Percentiles rank a stretch among this genome's conserved stretches.
phyloP scores from a whole-genome alignment of 2,113 vertebrate genomes.

The Epinephelus fuscoguttatus region DNA sequence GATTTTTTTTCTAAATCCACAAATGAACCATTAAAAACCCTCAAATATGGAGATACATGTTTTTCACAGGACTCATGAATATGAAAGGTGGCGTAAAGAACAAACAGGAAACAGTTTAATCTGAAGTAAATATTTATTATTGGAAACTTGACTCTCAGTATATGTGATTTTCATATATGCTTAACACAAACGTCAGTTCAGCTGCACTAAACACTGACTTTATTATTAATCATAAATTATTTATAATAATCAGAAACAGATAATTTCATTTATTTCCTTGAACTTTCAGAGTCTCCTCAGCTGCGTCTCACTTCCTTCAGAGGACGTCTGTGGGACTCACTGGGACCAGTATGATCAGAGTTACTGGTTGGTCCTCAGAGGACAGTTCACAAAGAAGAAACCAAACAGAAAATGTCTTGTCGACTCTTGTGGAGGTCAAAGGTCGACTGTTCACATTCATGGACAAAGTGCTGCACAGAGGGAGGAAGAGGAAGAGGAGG shows the following conservation, averaged over 20 bases:
- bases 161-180: background rate
- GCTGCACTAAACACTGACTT: slow-evolving; percentile 24
- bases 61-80: no score
- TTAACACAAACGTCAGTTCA: slow-evolving; percentile 8
- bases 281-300: background rate
- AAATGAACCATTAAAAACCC: no score
- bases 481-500: background rate
- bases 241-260: background rate
- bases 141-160: background rate
- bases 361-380: background rate
- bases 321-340: no score
- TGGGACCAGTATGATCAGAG: background rate
- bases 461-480: slow-evolving; percentile 2
- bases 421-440: background rate
- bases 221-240: background rate
- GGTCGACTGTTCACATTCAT: slow-evolving; percentile 16
- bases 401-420: background rate
- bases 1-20: no score
- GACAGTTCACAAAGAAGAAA: background rate
- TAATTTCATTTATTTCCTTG: background rate
- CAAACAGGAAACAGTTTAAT: background rate
- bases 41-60: no score
- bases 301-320: background rate
- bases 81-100: background rate
- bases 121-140: slow-evolving; percentile 34